These are phyloP conservation scores for Drosophila macrospina DNA, from an alignment of 2,888 invertebrate species.

Conservation along the genomic window DNA sequence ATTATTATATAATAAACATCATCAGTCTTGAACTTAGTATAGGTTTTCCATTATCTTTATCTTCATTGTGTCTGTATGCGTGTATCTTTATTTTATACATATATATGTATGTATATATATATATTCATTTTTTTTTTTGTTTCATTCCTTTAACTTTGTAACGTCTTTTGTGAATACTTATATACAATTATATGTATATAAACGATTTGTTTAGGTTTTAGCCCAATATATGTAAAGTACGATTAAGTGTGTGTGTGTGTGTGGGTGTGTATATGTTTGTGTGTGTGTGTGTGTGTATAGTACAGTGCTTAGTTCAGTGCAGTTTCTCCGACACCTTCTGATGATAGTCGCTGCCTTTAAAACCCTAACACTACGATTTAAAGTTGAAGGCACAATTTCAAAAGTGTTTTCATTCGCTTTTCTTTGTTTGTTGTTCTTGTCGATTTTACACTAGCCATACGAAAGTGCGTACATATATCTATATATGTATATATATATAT, in stretches of 20 bases:
- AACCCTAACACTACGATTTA: conserved; percentile 61
- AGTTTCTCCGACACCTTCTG: conserved; percentile 15
- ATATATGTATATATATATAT: conserved; percentile 2
- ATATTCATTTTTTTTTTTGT: conserved; percentile 5
- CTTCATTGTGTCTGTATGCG: conserved; percentile 6
- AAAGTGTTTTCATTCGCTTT: conserved; percentile 57
- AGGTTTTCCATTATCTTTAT: conserved; percentile 42
- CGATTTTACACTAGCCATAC: conserved; percentile 56
- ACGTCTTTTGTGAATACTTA: conserved; percentile 56
- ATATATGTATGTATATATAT: background rate
- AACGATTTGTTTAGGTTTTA: conserved; percentile 32
- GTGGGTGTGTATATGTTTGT: background rate
- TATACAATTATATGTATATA: conserved; percentile 12
- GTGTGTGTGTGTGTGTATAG: conserved; percentile 24
- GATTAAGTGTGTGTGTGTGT: conserved; percentile 3
- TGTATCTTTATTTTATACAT: conserved; percentile 2
- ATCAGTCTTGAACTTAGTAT: conserved; percentile 84
- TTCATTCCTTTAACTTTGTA: conserved; percentile 36
- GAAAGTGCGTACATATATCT: conserved; percentile 21
- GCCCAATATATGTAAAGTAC: conserved; percentile 1
- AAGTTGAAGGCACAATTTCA: conserved; percentile 80
- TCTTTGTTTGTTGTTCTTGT: conserved; percentile 9
- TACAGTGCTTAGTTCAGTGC: conserved; percentile 32
- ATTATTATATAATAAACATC: conserved; percentile 80
- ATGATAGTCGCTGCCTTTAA: conserved; percentile 35